A percentile compares a stretch with the other conserved stretches of the same genome.
phyloP scores from a whole-genome alignment of 1,140 invertebrate species.

The Drosophila fuyamai region DNA sequence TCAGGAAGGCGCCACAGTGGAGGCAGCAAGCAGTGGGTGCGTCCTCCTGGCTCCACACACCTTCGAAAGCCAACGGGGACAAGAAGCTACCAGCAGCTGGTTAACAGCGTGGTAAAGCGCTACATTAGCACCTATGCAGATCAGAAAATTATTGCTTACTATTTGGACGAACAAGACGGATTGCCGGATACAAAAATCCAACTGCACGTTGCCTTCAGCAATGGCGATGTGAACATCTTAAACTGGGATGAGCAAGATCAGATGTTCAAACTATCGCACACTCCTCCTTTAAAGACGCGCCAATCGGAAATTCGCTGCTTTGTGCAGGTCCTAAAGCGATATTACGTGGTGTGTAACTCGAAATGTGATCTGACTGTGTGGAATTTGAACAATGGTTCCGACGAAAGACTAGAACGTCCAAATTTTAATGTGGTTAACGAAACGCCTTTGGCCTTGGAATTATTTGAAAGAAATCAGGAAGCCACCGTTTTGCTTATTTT shows the following conservation, averaged over 20 bases:
- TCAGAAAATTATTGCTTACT: conserved; percentile 51
- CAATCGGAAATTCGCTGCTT: conserved; percentile 36
- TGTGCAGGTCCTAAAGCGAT: conserved; percentile 33
- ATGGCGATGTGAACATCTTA: conserved; percentile 58
- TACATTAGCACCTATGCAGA: conserved; percentile 11
- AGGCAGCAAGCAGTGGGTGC: conserved; percentile 19
- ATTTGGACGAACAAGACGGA: conserved; percentile 42
- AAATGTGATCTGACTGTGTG: conserved; percentile 43
- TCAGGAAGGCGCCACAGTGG: conserved; percentile 4
- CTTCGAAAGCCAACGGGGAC: conserved; percentile 12
- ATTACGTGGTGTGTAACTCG: conserved; percentile 55
- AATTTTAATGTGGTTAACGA: conserved; percentile 21
- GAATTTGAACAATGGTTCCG: conserved; percentile 35
- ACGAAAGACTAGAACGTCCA: conserved; percentile 7
- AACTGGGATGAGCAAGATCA: conserved; percentile 53
- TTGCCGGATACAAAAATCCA: conserved; percentile 30
- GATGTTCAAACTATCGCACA: conserved; percentile 33
- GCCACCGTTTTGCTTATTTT: conserved; percentile 57
- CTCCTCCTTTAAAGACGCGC: conserved; percentile 28
- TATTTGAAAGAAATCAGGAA: conserved; percentile 15
- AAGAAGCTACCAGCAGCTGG: conserved; percentile 36
- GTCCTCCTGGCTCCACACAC: conserved; percentile 1
- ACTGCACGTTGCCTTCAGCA: conserved; percentile 57
- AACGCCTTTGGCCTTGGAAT: conserved; percentile 26
- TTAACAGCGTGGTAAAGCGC: conserved; percentile 46